These are phyloP conservation scores for Ploceus nigricollis DNA, from an alignment of 2,113 vertebrate species.

Conservation along the genomic window DNA sequence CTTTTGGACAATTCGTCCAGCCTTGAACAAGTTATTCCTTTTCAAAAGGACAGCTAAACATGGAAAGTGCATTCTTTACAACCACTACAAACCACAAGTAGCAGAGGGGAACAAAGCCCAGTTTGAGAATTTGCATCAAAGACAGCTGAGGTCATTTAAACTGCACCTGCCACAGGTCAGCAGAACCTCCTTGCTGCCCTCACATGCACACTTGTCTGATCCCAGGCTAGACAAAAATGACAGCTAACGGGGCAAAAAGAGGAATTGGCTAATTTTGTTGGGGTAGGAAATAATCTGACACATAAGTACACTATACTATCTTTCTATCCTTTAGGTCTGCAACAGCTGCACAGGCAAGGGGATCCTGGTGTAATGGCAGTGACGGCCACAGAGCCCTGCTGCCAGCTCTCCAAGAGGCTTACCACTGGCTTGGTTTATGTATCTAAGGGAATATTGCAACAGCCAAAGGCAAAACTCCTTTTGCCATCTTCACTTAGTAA, in stretches of 20 bases:
- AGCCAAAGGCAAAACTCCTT: background rate
- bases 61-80: slow-evolving; percentile 6
- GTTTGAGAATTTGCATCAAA: background rate
- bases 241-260: background rate
- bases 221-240: background rate
- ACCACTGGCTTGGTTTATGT: background rate
- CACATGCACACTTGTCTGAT: background rate
- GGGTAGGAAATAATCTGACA: background rate
- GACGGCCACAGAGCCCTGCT: background rate
- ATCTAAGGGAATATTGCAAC: background rate
- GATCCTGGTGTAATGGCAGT: background rate
- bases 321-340: background rate
- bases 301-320: background rate
- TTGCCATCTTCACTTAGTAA: background rate
- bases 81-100: background rate
- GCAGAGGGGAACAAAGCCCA: background rate
- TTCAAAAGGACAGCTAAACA: background rate
- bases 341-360: background rate
- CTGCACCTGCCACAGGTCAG: background rate
- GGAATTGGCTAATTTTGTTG: background rate
- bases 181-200: background rate
- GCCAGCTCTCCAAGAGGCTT: background rate
- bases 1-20: slow-evolving; percentile 13
- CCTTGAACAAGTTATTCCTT: background rate
- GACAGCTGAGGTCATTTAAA: background rate